A percentile compares a stretch with the other conserved stretches of the same genome.
phyloP scores from a whole-genome alignment of 2,113 vertebrate genomes.

The Brachirus orientalis region DNA sequence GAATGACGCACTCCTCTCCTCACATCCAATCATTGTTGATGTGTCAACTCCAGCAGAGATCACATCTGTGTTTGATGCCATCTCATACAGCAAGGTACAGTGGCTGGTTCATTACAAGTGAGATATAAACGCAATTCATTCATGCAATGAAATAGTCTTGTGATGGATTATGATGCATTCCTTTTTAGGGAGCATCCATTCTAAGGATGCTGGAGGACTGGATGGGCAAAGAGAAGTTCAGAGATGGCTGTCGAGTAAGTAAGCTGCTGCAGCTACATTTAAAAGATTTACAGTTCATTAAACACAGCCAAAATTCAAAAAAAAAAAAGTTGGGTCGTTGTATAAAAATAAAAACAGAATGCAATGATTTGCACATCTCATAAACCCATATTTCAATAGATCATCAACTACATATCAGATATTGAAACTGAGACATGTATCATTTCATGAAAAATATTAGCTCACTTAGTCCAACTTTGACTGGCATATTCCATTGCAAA shows the following conservation, averaged over 20 bases:
- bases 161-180: neutral
- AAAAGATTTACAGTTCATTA: neutral
- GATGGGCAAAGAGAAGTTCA: conserved; percentile 84
- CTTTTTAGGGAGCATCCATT: conserved; percentile 86
- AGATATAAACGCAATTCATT: neutral
- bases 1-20: conserved; percentile 91
- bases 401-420: no score
- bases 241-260: conserved; percentile 86
- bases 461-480: no score
- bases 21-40: conserved; percentile 89
- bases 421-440: no score
- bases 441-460: no score
- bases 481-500: no score
- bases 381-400: no score
- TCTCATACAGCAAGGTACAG: conserved; percentile 95
- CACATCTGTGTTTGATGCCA: conserved; percentile 96
- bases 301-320: neutral
- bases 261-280: neutral
- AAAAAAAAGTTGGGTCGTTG: no score
- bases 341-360: no score
- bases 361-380: no score
- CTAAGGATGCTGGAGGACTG: conserved; percentile 89
- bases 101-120: no score
- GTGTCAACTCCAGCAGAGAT: conserved; percentile 93
- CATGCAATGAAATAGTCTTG: neutral